Evolutionary conservation across 2,113 vertebrate species (phyloP).

Genomic region (Mastomys natalensis): DNA sequence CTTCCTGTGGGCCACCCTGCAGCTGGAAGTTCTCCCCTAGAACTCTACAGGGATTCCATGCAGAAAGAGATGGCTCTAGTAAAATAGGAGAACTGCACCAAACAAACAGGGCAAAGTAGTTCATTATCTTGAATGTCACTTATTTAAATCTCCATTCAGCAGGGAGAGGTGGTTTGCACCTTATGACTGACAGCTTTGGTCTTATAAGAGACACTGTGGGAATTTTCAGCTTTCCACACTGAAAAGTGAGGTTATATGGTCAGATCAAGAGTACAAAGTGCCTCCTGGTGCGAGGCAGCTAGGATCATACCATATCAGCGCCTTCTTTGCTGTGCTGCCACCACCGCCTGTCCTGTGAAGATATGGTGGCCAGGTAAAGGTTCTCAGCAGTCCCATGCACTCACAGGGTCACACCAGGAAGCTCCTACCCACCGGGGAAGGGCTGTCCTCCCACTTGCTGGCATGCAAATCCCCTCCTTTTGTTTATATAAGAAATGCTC

Average conservation of each 20-base stretch:
- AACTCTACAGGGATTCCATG: neutral
- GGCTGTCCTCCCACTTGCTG: neutral
- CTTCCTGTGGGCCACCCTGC: neutral
- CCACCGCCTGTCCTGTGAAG: neutral
- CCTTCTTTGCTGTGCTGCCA: neutral
- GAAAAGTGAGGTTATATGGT: neutral
- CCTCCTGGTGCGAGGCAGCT: neutral
- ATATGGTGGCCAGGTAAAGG: neutral
- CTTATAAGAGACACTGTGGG: neutral
- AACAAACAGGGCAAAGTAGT: neutral
- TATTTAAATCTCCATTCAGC: neutral
- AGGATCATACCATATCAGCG: fast-evolving
- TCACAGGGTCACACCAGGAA: neutral
- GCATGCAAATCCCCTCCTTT: neutral
- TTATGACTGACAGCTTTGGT: neutral
- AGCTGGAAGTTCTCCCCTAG: neutral
- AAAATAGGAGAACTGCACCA: neutral
- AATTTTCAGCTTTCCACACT: neutral
- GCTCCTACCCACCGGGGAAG: neutral
- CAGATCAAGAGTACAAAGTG: neutral
- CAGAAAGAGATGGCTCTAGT: slow-evolving; percentile 12
- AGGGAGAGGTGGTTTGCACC: neutral
- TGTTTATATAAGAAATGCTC: neutral
- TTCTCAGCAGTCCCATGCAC: neutral
- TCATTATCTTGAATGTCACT: slow-evolving; percentile 32